Evolutionary conservation across 2,888 invertebrate species (phyloP).

Genomic region (Catocala fraxini): DNA sequence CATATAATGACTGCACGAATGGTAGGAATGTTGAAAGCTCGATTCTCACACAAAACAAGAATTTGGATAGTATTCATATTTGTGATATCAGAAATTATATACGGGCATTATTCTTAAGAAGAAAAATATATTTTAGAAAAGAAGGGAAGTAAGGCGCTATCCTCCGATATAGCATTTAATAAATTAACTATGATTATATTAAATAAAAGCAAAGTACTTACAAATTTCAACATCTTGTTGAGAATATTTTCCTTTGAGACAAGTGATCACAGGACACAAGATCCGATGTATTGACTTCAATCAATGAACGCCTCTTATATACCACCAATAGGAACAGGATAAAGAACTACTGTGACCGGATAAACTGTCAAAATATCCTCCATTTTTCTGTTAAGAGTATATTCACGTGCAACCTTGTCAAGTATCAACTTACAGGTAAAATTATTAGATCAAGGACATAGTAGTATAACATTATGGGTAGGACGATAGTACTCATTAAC

Average conservation of each 20-base stretch:
- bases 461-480: too few species aligned
- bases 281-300: conserved; percentile 13
- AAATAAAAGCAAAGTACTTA: neutral
- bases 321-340: conserved; percentile 15
- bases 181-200: neutral
- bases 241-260: neutral
- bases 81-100: too few species aligned
- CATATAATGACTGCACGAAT: too few species aligned
- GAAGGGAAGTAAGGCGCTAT: too few species aligned
- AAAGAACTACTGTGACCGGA: conserved; percentile 1
- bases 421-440: conserved; percentile 1
- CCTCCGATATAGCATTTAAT: too few species aligned
- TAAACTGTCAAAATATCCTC: conserved; percentile 18
- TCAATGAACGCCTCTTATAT: conserved; percentile 15
- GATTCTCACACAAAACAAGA: neutral
- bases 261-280: conserved; percentile 1
- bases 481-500: too few species aligned
- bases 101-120: too few species aligned
- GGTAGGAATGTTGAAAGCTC: too few species aligned
- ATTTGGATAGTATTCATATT: too few species aligned
- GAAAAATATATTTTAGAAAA: too few species aligned
- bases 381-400: conserved; percentile 5
- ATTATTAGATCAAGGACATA: conserved; percentile 6
- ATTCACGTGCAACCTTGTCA: conserved; percentile 14
- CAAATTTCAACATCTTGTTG: conserved; percentile 22